Conservation (phyloP, 2,888 invertebrate genomes). For the Trissonchulus latispiculum region DNA sequence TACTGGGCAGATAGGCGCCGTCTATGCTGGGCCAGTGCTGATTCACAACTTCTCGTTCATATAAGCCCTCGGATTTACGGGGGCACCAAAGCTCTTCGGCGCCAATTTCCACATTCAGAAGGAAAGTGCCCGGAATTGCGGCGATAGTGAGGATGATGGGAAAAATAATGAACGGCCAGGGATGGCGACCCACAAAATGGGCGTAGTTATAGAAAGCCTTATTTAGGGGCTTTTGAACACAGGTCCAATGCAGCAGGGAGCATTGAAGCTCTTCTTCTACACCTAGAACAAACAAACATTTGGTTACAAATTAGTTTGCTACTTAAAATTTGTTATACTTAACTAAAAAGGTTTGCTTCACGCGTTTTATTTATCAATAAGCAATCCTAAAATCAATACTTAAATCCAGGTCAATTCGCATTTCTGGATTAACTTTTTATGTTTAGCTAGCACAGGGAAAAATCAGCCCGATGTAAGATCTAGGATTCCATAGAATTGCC, state of each 20-base stretch:
- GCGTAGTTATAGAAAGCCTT: not conserved
- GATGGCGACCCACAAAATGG: not conserved
- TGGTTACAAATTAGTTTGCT: too few species aligned
- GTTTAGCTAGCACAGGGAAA: too few species aligned
- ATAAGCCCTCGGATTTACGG: slow-evolving; percentile 32
- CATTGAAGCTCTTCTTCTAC: not conserved
- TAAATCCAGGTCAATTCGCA: too few species aligned
- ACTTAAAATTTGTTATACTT: too few species aligned
- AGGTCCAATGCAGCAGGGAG: not conserved
- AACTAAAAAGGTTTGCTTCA: too few species aligned
- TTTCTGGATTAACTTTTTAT: too few species aligned
- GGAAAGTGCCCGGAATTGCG: slow-evolving; percentile 26
- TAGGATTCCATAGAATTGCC: too few species aligned
- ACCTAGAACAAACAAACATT: too few species aligned
- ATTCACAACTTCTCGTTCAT: slow-evolving; percentile 31
- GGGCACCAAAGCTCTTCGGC: slow-evolving; percentile 44
- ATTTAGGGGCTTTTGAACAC: not conserved
- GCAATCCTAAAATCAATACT: too few species aligned
- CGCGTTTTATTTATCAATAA: too few species aligned
- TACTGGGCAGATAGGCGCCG: slow-evolving; percentile 40
- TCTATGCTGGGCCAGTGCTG: slow-evolving; percentile 41
- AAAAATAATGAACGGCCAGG: slow-evolving; percentile 23
- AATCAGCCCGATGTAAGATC: too few species aligned
- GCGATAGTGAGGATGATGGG: slow-evolving; percentile 36
- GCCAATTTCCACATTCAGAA: slow-evolving; percentile 28